Percentiles rank a stretch among this genome's conserved stretches.
phyloP scores from a whole-genome alignment of 2,797 vertebrate genomes.

The Alfaro cultratus region DNA sequence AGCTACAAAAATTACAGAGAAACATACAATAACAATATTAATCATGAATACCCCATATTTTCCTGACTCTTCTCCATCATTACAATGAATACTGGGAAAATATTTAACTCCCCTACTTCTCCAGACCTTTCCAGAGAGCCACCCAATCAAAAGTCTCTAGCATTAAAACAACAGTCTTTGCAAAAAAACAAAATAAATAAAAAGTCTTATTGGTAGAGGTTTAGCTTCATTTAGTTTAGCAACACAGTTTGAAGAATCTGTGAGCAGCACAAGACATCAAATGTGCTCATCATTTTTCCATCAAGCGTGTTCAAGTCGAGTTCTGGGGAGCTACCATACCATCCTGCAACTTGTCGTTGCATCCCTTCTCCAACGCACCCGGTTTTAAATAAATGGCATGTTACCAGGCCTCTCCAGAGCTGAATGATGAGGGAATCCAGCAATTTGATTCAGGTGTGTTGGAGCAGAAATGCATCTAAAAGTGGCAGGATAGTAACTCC shows the following conservation, averaged over 20 bases:
- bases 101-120: background rate
- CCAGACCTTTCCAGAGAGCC: background rate
- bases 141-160: background rate
- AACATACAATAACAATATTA: background rate
- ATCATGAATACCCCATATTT: background rate
- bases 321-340: background rate
- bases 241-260: background rate
- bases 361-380: background rate
- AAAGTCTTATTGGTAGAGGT: background rate
- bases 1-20: background rate
- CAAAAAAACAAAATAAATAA: too few species aligned
- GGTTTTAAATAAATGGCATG: background rate
- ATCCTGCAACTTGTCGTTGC: background rate
- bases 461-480: background rate
- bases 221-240: background rate
- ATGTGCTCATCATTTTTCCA: background rate
- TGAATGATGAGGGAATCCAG: background rate
- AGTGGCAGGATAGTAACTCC: background rate
- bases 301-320: background rate
- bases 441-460: background rate
- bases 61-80: background rate
- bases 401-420: background rate
- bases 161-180: background rate
- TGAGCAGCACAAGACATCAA: background rate
- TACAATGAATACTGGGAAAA: background rate